Evolutionary conservation across 1,140 invertebrate species (phyloP).

Genomic region (Calliphora vicina): DNA sequence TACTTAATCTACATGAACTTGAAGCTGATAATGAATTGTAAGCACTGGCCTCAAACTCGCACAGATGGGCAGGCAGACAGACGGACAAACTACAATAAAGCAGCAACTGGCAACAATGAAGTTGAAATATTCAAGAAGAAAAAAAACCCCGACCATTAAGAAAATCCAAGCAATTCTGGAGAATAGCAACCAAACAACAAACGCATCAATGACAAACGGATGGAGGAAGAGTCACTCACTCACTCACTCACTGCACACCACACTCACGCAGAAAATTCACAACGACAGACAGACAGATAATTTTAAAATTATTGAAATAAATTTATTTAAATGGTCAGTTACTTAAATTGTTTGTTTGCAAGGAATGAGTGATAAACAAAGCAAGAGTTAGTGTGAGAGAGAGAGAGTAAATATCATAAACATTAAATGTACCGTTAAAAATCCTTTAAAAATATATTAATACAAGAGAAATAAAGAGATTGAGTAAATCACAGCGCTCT

Average conservation of each 20-base stretch:
- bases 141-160: neutral
- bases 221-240: too few species aligned
- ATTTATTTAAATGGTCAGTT: conserved; percentile 4
- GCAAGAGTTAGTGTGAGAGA: too few species aligned
- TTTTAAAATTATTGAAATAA: neutral
- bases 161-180: neutral
- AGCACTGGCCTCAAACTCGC: neutral
- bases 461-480: neutral
- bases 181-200: neutral
- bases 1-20: conserved; percentile 33
- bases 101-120: neutral
- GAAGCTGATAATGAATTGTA: conserved; percentile 26
- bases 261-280: neutral
- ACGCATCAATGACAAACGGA: neutral
- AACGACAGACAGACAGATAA: neutral
- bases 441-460: neutral
- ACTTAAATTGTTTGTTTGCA: neutral
- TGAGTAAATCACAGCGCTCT: neutral
- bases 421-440: neutral
- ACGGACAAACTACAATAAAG: neutral
- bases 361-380: too few species aligned
- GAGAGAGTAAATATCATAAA: too few species aligned
- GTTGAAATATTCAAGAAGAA: neutral
- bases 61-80: neutral
- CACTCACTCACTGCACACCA: too few species aligned